Conservation (phyloP, 1,140 invertebrate genomes). For the Charaxes varanes region DNA sequence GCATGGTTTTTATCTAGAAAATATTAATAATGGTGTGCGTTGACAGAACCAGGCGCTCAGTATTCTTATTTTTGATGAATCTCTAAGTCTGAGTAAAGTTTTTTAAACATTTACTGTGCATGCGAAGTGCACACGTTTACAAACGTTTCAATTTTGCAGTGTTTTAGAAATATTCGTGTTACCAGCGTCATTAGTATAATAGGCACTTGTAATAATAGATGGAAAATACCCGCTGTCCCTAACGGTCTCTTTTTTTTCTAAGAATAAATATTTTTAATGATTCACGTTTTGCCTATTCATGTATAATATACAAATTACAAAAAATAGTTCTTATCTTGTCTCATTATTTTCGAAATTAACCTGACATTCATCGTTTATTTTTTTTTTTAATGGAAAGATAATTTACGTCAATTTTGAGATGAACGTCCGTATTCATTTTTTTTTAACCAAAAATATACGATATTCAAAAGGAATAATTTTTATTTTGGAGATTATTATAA, state of each 20-base stretch:
- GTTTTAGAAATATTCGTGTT: slow-evolving; percentile 22
- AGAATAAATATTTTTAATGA: slow-evolving; percentile 66
- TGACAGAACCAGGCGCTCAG: slow-evolving; percentile 46
- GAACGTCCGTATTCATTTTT: not conserved
- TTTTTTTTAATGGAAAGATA: not conserved
- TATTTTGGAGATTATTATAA: no score
- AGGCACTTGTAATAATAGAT: slow-evolving; percentile 51
- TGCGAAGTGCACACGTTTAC: slow-evolving; percentile 15
- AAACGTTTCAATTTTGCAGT: slow-evolving; percentile 22
- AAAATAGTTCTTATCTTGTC: slow-evolving; percentile 37
- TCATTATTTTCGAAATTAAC: slow-evolving; percentile 13
- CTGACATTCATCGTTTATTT: slow-evolving; percentile 3
- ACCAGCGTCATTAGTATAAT: slow-evolving; percentile 30
- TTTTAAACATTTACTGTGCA: slow-evolving; percentile 39
- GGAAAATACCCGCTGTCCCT: slow-evolving; percentile 41
- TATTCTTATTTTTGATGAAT: slow-evolving; percentile 29
- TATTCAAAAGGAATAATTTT: no score
- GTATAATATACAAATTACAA: slow-evolving; percentile 70
- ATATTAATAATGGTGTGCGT: slow-evolving; percentile 33
- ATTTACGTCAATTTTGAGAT: slow-evolving; percentile 1
- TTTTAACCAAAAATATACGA: no score
- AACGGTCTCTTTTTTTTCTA: slow-evolving; percentile 55
- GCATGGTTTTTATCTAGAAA: slow-evolving; percentile 3
- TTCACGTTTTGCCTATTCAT: slow-evolving; percentile 71
- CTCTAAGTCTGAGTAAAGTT: slow-evolving; percentile 45